These are phyloP conservation scores for Actinemys pallida DNA, from an alignment of 2,113 vertebrate genomes.

Conservation along the genomic window DNA sequence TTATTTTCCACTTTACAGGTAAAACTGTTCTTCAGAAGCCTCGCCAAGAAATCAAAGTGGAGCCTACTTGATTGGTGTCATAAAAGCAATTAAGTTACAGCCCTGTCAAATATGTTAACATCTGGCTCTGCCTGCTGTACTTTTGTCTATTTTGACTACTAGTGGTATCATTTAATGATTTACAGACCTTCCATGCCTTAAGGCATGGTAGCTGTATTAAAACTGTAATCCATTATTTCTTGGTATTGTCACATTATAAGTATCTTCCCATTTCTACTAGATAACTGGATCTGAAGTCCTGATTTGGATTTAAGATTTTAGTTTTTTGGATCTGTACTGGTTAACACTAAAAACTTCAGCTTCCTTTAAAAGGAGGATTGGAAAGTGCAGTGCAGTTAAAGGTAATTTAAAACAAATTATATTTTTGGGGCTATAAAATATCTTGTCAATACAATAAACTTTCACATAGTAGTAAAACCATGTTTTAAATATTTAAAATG, in stretches of 20 bases:
- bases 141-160: conserved; percentile 80
- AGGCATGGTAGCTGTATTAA: conserved; percentile 65
- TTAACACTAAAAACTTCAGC: conserved; percentile 37
- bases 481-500: neutral
- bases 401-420: conserved; percentile 33
- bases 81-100: conserved; percentile 81
- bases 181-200: conserved; percentile 77
- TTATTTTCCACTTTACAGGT: conserved; percentile 77
- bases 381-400: conserved; percentile 34
- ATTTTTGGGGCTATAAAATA: neutral
- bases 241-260: conserved; percentile 56
- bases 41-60: conserved; percentile 79
- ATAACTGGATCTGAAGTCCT: conserved; percentile 49
- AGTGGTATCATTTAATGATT: conserved; percentile 79
- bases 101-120: conserved; percentile 79
- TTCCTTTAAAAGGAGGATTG: conserved; percentile 27
- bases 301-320: neutral
- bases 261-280: conserved; percentile 59
- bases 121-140: conserved; percentile 69
- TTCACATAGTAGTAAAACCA: neutral
- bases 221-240: conserved; percentile 67
- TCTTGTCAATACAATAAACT: neutral
- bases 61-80: conserved; percentile 82
- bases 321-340: neutral
- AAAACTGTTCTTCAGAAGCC: conserved; percentile 76